These are phyloP conservation scores for Anarhynchus alexandrinus DNA, from an alignment of 2,113 vertebrate species.

Conservation along the genomic window DNA sequence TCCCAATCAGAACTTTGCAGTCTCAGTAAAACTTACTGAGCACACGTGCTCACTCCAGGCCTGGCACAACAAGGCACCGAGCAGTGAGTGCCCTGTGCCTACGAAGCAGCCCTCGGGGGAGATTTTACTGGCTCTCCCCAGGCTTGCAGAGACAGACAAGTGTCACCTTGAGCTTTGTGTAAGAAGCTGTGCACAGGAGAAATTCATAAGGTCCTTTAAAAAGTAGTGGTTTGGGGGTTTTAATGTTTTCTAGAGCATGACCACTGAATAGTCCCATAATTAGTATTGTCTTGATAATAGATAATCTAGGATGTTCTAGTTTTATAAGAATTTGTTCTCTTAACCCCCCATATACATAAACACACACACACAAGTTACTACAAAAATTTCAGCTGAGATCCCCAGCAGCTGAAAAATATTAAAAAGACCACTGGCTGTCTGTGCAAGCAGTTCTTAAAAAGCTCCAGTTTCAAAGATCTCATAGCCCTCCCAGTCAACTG, in stretches of 20 bases:
- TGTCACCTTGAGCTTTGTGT: neutral
- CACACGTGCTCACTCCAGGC: fast-evolving
- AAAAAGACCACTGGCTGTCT: neutral
- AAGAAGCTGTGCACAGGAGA: neutral
- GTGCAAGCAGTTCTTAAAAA: neutral
- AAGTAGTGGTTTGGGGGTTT: neutral
- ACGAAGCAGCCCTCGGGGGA: neutral
- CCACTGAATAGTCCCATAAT: neutral
- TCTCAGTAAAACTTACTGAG: neutral
- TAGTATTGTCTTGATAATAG: neutral
- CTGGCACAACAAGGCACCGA: neutral
- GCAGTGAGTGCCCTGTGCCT: neutral
- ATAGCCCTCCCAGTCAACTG: neutral
- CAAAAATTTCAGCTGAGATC: neutral
- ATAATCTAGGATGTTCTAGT: neutral
- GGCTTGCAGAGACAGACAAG: neutral
- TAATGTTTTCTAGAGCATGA: neutral
- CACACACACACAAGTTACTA: neutral
- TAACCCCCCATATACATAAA: neutral
- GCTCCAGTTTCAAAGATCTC: neutral
- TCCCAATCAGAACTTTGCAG: neutral
- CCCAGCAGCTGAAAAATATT: neutral
- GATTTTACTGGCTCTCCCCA: neutral
- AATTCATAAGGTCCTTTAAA: neutral
- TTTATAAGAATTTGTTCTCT: neutral